A percentile compares a stretch with the other conserved stretches of the same genome.
Conservation (phyloP, 2,888 invertebrate species). For the Sminthurides aquaticus region DNA sequence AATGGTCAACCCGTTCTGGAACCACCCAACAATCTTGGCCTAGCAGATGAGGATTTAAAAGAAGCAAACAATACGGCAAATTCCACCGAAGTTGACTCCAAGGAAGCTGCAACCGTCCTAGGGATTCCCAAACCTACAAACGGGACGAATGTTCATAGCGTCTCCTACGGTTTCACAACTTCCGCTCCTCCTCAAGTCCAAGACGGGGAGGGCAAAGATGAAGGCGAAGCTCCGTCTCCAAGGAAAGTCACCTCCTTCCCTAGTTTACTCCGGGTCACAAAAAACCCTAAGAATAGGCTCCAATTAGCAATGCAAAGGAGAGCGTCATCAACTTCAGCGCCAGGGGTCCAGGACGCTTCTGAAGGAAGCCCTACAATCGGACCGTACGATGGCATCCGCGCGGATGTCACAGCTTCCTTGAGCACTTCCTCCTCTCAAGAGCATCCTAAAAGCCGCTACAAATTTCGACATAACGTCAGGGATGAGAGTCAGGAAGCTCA, state of each 20-base stretch:
- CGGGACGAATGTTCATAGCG: slow-evolving; percentile 8
- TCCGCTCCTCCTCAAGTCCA: background rate
- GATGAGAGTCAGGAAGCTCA: slow-evolving; percentile 19
- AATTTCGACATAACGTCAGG: slow-evolving; percentile 12
- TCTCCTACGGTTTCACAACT: background rate
- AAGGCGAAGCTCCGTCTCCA: background rate
- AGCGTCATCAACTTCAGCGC: background rate
- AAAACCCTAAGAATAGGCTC: slow-evolving; percentile 10
- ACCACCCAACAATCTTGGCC: slow-evolving; percentile 15
- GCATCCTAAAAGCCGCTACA: slow-evolving; percentile 20
- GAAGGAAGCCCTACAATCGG: background rate
- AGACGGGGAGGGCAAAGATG: slow-evolving; percentile 13
- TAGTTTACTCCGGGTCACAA: slow-evolving; percentile 2
- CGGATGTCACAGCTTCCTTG: slow-evolving; percentile 11
- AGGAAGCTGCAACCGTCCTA: slow-evolving; percentile 35
- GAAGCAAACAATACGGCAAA: slow-evolving; percentile 9
- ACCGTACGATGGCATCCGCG: slow-evolving; percentile 2
- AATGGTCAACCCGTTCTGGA: slow-evolving; percentile 9
- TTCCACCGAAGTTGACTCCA: slow-evolving; percentile 35
- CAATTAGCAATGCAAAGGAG: slow-evolving; percentile 15
- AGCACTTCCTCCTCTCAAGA: slow-evolving; percentile 16
- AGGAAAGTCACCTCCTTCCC: background rate
- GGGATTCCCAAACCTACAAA: slow-evolving; percentile 30
- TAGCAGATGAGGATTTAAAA: slow-evolving; percentile 2
- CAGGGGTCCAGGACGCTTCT: background rate